A percentile compares a stretch with the other conserved stretches of the same genome.
phyloP scores from a whole-genome alignment of 2,888 invertebrate genomes.

The Diachrysia chrysitis region DNA sequence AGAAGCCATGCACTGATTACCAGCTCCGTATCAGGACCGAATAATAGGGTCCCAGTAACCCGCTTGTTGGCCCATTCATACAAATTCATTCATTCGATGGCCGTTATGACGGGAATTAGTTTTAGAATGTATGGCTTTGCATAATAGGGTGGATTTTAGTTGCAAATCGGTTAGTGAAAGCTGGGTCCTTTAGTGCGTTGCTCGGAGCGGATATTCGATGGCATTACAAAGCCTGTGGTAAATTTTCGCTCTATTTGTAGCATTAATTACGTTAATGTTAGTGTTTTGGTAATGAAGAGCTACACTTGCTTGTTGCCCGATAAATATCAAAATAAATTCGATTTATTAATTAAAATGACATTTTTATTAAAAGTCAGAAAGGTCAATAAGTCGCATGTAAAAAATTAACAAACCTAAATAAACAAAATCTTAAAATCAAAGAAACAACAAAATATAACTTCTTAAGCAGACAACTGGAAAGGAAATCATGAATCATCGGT shows the following conservation, averaged over 20 bases:
- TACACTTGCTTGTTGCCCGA: neutral
- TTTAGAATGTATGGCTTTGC: constrained; percentile 52
- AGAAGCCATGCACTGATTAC: constrained; percentile 55
- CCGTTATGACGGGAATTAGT: constrained; percentile 54
- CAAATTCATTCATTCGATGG: constrained; percentile 44
- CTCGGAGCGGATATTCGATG: constrained; percentile 8
- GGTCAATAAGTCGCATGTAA: too few species aligned
- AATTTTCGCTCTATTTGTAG: neutral
- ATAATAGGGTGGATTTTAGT: constrained; percentile 31
- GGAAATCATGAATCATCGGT: constrained; percentile 73
- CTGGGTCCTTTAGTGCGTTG: constrained; percentile 1
- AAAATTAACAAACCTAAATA: neutral
- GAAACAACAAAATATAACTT: constrained; percentile 21
- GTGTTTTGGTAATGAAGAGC: neutral
- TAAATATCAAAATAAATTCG: too few species aligned
- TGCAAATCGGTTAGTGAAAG: constrained; percentile 37
- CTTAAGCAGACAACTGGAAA: constrained; percentile 52
- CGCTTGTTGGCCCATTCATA: constrained; percentile 39
- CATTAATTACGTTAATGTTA: constrained; percentile 7
- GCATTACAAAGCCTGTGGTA: constrained; percentile 15
- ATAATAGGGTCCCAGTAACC: constrained; percentile 41
- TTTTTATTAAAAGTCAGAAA: too few species aligned
- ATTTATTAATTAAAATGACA: too few species aligned
- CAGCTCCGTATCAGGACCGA: constrained; percentile 25
- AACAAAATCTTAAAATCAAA: neutral